Conservation (phyloP, 2,888 invertebrate genomes). For the Drosophila histrio region DNA sequence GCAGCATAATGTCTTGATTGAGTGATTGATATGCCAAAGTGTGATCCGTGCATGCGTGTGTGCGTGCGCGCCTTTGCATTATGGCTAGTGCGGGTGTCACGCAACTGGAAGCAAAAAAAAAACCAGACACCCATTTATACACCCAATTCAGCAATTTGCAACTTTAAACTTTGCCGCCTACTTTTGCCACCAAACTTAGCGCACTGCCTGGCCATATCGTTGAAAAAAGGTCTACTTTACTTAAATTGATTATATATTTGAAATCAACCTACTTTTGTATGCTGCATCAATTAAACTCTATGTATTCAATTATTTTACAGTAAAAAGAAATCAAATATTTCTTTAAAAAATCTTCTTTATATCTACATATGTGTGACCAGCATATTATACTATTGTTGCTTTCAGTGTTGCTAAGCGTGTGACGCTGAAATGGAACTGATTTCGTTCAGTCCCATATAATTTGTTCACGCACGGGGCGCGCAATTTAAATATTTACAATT, state of each 20-base stretch:
- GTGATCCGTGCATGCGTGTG: slow-evolving; percentile 5
- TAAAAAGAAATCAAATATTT: too few relatives aligned
- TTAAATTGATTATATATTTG: not conserved
- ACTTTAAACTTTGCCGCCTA: not conserved
- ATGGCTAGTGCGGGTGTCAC: slow-evolving; percentile 12
- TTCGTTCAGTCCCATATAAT: not conserved
- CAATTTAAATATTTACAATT: not conserved
- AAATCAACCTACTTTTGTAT: not conserved
- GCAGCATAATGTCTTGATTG: slow-evolving; percentile 36
- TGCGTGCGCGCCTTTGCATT: not conserved
- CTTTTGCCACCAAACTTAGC: not conserved
- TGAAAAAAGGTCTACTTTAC: not conserved
- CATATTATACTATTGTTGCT: not conserved
- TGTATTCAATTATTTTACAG: not conserved
- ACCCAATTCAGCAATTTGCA: not conserved
- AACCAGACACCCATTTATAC: not conserved
- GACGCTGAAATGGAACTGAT: slow-evolving; percentile 8
- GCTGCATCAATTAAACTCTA: not conserved
- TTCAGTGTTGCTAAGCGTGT: slow-evolving; percentile 5
- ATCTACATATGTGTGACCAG: slow-evolving; percentile 5
- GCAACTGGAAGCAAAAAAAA: not conserved
- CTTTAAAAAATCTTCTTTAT: not conserved
- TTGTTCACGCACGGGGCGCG: not conserved
- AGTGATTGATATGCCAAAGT: slow-evolving; percentile 37
- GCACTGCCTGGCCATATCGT: slow-evolving; percentile 1